Evolutionary conservation across 2,113 vertebrate species (phyloP).

Genomic region (Puntigrus tetrazona): DNA sequence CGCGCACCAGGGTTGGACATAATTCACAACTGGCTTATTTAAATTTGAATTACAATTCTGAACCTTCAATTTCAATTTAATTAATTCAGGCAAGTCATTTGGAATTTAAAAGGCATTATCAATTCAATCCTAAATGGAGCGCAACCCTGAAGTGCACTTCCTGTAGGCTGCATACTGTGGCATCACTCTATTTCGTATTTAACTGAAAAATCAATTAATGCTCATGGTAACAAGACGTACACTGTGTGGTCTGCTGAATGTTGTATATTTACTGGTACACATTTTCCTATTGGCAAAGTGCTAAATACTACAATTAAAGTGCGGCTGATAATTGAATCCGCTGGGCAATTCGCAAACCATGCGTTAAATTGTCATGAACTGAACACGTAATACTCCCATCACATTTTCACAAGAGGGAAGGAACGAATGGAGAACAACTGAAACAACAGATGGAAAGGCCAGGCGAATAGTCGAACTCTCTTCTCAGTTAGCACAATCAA

Average conservation of each 20-base stretch:
- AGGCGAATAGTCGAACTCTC: neutral
- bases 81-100: neutral
- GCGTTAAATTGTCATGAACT: constrained; percentile 42
- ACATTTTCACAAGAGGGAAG: constrained; percentile 2
- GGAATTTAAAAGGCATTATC: neutral
- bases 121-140: neutral
- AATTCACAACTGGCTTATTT: neutral
- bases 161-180: neutral
- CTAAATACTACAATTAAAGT: constrained; percentile 45
- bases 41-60: neutral
- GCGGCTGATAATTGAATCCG: constrained; percentile 34
- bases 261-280: constrained; percentile 38
- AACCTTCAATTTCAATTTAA: neutral
- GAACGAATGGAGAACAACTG: neutral
- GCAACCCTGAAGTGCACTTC: neutral
- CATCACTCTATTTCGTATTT: constrained; percentile 14
- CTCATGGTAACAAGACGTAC: constrained; percentile 36
- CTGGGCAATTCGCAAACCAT: constrained; percentile 36
- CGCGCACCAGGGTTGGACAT: neutral
- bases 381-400: constrained; percentile 18
- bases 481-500: neutral
- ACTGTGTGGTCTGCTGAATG: constrained; percentile 22
- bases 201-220: constrained; percentile 37
- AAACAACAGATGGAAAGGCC: constrained; percentile 2
- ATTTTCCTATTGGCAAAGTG: constrained; percentile 32